Evolutionary conservation across 2,888 invertebrate species (phyloP).

Genomic region (Alitta virens): DNA sequence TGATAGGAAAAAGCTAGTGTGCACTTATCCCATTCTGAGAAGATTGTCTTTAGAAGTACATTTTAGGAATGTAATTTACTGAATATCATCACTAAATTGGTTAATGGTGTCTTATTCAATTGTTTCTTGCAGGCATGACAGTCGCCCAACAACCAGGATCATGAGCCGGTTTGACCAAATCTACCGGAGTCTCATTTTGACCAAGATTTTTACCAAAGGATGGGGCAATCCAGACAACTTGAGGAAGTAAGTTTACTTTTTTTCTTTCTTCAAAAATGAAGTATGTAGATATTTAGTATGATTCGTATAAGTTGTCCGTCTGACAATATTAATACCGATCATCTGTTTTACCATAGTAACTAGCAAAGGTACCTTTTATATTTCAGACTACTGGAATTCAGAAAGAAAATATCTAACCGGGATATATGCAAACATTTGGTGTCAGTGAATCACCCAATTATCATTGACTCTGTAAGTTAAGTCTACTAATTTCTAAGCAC

Average conservation of each 20-base stretch:
- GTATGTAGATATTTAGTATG: too few species aligned
- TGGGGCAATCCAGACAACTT: conserved; percentile 94
- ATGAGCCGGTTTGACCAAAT: conserved; percentile 58
- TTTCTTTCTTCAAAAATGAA: too few species aligned
- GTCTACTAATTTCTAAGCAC: too few species aligned
- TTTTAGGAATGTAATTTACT: too few species aligned
- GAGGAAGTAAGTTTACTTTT: conserved; percentile 68
- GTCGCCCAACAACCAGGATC: background rate
- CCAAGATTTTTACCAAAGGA: conserved; percentile 91
- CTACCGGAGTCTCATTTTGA: conserved; percentile 78
- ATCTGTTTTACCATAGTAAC: background rate
- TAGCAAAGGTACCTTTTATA: too few species aligned
- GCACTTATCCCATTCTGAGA: too few species aligned
- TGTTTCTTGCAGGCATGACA: too few species aligned
- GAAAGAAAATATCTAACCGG: conserved; percentile 81
- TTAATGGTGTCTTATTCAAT: too few species aligned
- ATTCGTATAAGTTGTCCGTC: too few species aligned
- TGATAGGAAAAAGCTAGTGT: too few species aligned
- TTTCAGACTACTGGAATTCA: conserved; percentile 85
- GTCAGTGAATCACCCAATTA: conserved; percentile 78
- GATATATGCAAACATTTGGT: conserved; percentile 80
- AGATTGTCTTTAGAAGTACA: too few species aligned
- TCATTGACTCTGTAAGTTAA: conserved; percentile 77
- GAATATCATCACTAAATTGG: too few species aligned
- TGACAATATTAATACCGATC: background rate